phyloP scores from a whole-genome alignment of 2,888 invertebrate genomes.

The Acronicta leporina region DNA sequence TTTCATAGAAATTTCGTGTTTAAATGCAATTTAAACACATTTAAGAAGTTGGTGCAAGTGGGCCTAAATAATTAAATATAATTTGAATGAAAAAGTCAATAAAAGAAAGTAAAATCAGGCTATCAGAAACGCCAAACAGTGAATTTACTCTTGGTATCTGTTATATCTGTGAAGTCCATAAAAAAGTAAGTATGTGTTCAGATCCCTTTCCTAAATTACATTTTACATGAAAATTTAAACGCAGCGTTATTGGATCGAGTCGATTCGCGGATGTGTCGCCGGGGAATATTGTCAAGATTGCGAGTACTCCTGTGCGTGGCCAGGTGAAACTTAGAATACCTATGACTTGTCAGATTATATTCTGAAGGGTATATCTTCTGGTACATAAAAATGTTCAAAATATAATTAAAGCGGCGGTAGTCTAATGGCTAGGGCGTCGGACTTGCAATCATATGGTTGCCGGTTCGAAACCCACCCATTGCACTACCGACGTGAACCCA shows the following conservation, averaged over 20 bases:
- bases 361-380: neutral
- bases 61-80: too few relatives aligned
- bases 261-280: slow-evolving; percentile 23
- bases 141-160: neutral
- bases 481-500: too few relatives aligned
- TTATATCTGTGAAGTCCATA: neutral
- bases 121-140: neutral
- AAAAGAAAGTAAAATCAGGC: neutral
- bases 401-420: too few relatives aligned
- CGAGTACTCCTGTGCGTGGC: slow-evolving; percentile 14
- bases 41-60: too few relatives aligned
- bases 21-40: too few relatives aligned
- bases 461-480: too few relatives aligned
- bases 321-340: slow-evolving; percentile 11
- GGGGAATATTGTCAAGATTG: slow-evolving; percentile 49
- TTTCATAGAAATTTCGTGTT: too few relatives aligned
- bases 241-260: slow-evolving; percentile 32
- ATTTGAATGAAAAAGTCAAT: too few relatives aligned
- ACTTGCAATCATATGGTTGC: too few relatives aligned
- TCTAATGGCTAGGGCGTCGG: too few relatives aligned
- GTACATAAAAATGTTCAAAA: too few relatives aligned
- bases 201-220: slow-evolving; percentile 43
- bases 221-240: slow-evolving; percentile 58
- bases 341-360: neutral
- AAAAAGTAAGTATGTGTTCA: slow-evolving; percentile 8